Percentiles rank a stretch among this genome's conserved stretches.
These are phyloP conservation scores for Selene dorsalis DNA, from an alignment of 2,797 vertebrate genomes.

Conservation along the genomic window DNA sequence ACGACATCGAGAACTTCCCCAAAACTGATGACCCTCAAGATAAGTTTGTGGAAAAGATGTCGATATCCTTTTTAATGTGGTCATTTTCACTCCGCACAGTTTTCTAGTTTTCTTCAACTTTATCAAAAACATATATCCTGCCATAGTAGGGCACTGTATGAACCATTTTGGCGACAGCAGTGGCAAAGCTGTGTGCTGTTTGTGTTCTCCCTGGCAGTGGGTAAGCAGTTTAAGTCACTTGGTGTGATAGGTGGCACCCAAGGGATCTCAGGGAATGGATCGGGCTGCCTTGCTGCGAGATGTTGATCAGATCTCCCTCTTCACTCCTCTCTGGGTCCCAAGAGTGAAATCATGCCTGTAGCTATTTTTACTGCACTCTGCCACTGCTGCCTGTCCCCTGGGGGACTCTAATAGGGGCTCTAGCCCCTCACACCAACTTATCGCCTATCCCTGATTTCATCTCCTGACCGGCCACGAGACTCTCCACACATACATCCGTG, in stretches of 20 bases:
- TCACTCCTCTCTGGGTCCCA: slow-evolving; percentile 71
- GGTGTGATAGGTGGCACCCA: slow-evolving; percentile 78
- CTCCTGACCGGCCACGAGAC: slow-evolving; percentile 75
- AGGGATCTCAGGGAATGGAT: slow-evolving; percentile 77
- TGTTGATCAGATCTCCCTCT: slow-evolving; percentile 80
- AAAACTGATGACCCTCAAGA: slow-evolving; percentile 89
- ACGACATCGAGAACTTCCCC: slow-evolving; percentile 92
- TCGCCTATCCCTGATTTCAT: slow-evolving; percentile 82
- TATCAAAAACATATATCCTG: slow-evolving; percentile 6
- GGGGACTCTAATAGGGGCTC: slow-evolving; percentile 81
- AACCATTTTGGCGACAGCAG: slow-evolving; percentile 31
- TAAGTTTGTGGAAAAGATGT: slow-evolving; percentile 98
- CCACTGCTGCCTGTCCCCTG: slow-evolving; percentile 70
- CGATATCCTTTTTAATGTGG: slow-evolving; percentile 91
- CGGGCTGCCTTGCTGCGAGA: slow-evolving; percentile 76
- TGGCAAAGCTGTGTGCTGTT: slow-evolving; percentile 48
- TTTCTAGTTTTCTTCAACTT: neutral
- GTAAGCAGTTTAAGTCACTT: slow-evolving; percentile 77
- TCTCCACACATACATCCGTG: slow-evolving; percentile 66
- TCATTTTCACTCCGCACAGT: neutral
- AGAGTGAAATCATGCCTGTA: slow-evolving; percentile 78
- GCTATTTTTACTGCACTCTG: slow-evolving; percentile 83
- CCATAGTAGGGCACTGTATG: slow-evolving; percentile 7
- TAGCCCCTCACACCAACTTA: slow-evolving; percentile 79
- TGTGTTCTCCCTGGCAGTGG: slow-evolving; percentile 64